Evolutionary conservation across 2,113 vertebrate species (phyloP), one percentile per base, ranked within the genome.

Genomic region (Chaetorhynchus papuensis): DNA sequence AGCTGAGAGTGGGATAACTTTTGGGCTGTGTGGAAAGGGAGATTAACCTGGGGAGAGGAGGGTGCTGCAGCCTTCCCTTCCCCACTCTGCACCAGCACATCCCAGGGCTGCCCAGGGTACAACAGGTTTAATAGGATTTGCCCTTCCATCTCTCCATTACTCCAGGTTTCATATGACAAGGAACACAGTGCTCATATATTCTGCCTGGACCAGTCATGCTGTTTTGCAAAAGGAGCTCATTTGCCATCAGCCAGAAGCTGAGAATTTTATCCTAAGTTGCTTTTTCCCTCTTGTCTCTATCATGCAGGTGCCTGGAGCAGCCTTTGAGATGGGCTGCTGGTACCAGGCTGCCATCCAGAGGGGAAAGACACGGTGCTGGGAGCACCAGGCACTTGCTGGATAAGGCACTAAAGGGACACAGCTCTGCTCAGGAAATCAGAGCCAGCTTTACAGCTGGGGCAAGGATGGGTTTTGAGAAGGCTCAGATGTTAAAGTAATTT

Each of bases 271-370:
- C 82, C 56, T 15, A 35, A 78, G 61, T 31, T 65, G 56, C n/a
- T 90, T 93, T 87, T 57, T 10, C 41, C 52, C 53, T 92, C 57
- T 70, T 92, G 37, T 72, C 42, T 96, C 74, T 33, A 20, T 65
- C 95, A 45, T 15, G 64, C 41, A 59, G 54, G 68, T 86, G 61
- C 63, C 81, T 88, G 66, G 90, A 2, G 39, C 88, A 93, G 79
- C 39, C 60, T 93, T 88, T 37, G 83, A 70, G 71, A 81, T 49
- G 90, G 85, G 92, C 90, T 96, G 56, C 96, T 95, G 63, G 90
- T 93, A 90, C 85, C 95, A 96, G 96, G 92, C 95, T 96, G 94
- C 95, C 95, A 96, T 97, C 94, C 94, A 92, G 95, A 94, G 96
- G 96, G 93, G 90, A 97, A 90, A 93, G 83, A 18, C 4, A 22